phyloP scores from a whole-genome alignment of 2,113 vertebrate genomes.

The Edolisoma coerulescens region DNA sequence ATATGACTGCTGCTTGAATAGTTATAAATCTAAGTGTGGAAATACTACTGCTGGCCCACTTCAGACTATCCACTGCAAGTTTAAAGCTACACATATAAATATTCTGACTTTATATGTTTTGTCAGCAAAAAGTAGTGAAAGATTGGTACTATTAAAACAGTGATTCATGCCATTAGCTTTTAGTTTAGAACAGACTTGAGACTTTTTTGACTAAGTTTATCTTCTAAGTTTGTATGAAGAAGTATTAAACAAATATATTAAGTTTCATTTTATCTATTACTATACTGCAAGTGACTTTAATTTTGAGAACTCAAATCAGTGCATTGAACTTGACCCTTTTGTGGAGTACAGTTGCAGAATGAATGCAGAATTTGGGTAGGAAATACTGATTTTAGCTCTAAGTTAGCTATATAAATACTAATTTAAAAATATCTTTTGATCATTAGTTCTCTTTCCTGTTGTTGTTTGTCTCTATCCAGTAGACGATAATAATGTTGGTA shows the following conservation, averaged over 20 bases:
- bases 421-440: background rate
- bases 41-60: background rate
- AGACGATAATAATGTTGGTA: background rate
- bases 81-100: background rate
- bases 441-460: background rate
- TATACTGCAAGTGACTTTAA: background rate
- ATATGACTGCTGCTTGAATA: background rate
- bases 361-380: background rate
- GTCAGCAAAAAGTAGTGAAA: background rate
- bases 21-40: background rate
- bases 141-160: background rate
- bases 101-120: background rate
- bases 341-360: background rate
- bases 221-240: background rate
- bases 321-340: background rate
- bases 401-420: background rate
- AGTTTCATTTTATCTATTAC: background rate
- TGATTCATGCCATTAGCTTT: background rate
- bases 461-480: background rate
- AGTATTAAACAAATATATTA: background rate
- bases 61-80: background rate
- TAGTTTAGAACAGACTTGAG: background rate
- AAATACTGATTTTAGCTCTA: background rate
- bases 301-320: background rate
- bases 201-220: background rate